Conservation (phyloP, 2,888 invertebrate species). For the Eupsilia transversa region DNA sequence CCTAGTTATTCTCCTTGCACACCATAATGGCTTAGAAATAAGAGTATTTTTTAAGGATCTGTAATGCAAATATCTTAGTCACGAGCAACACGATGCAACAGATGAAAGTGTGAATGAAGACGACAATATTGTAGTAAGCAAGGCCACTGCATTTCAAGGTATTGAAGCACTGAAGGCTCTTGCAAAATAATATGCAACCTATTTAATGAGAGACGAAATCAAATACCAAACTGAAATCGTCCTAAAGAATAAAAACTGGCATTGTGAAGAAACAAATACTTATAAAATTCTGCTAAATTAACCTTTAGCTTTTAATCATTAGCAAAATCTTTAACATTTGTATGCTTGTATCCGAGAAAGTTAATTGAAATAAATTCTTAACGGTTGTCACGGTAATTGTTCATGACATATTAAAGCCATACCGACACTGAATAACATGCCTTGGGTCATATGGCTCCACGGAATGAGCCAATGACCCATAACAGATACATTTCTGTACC, state of each 20-base stretch:
- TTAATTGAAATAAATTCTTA: constrained; percentile 33
- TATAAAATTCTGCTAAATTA: neutral
- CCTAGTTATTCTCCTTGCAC: constrained; percentile 35
- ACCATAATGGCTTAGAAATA: constrained; percentile 1
- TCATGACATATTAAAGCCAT: constrained; percentile 9
- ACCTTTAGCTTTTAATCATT: constrained; percentile 8
- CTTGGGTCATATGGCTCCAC: constrained; percentile 12
- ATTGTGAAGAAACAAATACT: neutral
- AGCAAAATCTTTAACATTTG: constrained; percentile 1
- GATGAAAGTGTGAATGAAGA: constrained; percentile 35
- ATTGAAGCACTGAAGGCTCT: constrained; percentile 4
- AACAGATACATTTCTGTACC: constrained; percentile 16
- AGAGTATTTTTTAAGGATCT: neutral
- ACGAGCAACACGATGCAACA: constrained; percentile 32
- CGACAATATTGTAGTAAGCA: neutral
- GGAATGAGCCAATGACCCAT: constrained; percentile 35
- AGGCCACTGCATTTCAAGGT: constrained; percentile 33
- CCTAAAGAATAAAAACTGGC: too few relatives aligned
- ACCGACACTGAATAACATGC: constrained; percentile 7
- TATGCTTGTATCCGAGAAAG: constrained; percentile 23
- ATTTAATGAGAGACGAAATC: constrained; percentile 1
- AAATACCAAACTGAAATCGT: neutral
- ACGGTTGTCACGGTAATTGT: constrained; percentile 16
- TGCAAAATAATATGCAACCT: constrained; percentile 27
- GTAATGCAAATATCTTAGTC: constrained; percentile 15